Conservation (phyloP, 1,140 invertebrate genomes). For the Periplaneta americana region DNA sequence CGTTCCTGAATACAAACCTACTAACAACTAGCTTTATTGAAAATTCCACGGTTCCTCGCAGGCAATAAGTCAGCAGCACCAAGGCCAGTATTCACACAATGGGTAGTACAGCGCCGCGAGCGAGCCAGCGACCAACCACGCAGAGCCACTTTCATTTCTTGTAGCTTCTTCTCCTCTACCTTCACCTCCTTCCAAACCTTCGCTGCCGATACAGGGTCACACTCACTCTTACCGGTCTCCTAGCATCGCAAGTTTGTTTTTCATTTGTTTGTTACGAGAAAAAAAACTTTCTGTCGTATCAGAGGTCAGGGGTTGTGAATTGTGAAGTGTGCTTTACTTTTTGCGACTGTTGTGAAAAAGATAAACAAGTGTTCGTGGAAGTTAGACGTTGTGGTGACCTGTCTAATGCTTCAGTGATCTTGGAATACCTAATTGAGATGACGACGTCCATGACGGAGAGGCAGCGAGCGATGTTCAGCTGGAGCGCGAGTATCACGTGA, state of each 20-base stretch:
- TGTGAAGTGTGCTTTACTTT: too few relatives aligned
- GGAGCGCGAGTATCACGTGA: neutral
- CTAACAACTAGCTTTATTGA: too few relatives aligned
- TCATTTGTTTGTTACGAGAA: neutral
- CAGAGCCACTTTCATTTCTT: neutral
- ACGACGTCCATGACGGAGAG: neutral
- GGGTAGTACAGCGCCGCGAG: neutral
- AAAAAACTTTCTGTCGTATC: too few relatives aligned
- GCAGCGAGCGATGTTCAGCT: constrained; percentile 7
- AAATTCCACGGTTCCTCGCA: too few relatives aligned
- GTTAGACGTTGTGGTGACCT: neutral
- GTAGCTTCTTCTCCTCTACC: neutral
- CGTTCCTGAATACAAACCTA: too few relatives aligned
- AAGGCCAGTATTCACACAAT: neutral
- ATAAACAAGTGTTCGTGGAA: neutral
- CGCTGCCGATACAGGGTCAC: neutral
- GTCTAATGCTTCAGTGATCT: neutral
- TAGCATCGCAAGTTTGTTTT: neutral
- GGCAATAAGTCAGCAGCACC: too few relatives aligned
- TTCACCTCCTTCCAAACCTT: too few relatives aligned
- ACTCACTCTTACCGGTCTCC: neutral
- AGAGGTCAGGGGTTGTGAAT: neutral
- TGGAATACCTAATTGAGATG: neutral
- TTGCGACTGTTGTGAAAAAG: neutral
- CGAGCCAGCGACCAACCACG: neutral